Conservation (phyloP, 2,888 invertebrate species). For the Rosalia funebris region DNA sequence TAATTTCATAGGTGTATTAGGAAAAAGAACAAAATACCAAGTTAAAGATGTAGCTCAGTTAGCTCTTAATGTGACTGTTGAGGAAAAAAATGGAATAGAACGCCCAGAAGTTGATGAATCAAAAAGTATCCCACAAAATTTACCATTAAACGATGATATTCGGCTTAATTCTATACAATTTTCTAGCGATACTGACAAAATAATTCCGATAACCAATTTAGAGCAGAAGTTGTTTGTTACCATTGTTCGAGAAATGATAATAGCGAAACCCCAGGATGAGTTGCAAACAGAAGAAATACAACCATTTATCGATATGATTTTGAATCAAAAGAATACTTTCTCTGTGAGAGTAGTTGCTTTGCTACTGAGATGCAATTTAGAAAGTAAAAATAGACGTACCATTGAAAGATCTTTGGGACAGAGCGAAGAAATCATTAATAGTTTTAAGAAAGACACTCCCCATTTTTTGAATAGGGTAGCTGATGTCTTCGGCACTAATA, state of each 20-base stretch:
- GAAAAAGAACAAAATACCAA: slow-evolving; percentile 92
- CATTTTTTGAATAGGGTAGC: slow-evolving; percentile 64
- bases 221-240: slow-evolving; percentile 84
- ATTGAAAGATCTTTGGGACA: slow-evolving; percentile 91
- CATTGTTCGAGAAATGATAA: slow-evolving; percentile 76
- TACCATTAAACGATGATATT: slow-evolving; percentile 86
- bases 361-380: slow-evolving; percentile 76
- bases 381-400: slow-evolving; percentile 80
- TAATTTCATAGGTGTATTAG: slow-evolving; percentile 80
- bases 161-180: slow-evolving; percentile 83
- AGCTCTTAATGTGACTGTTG: slow-evolving; percentile 72
- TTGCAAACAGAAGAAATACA: slow-evolving; percentile 83
- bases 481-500: slow-evolving; percentile 76
- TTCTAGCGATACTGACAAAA: slow-evolving; percentile 67
- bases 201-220: slow-evolving; percentile 69
- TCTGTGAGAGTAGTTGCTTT: slow-evolving; percentile 79
- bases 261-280: slow-evolving; percentile 82
- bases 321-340: slow-evolving; percentile 79
- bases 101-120: slow-evolving; percentile 67
- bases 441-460: slow-evolving; percentile 63
- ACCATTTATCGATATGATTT: slow-evolving; percentile 78
- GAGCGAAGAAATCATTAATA: slow-evolving; percentile 80
- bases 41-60: slow-evolving; percentile 84
- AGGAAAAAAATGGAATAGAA: slow-evolving; percentile 61
- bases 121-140: slow-evolving; percentile 72